A percentile compares a stretch with the other conserved stretches of the same genome.
Conservation (phyloP, 2,888 invertebrate genomes). For the Plusia festucae region DNA sequence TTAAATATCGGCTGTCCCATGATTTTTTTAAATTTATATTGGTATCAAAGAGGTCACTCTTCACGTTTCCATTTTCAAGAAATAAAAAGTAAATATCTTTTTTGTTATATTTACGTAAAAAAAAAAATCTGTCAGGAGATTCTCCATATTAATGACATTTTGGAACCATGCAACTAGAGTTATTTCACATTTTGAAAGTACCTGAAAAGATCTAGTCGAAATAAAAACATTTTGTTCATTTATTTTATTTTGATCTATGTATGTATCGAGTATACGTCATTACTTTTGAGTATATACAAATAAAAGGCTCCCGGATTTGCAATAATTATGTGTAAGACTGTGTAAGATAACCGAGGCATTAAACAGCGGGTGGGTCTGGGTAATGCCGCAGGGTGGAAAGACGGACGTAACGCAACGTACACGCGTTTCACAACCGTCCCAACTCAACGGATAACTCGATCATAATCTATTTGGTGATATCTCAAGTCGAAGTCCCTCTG, state of each 20-base stretch:
- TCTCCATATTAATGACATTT: too few species aligned
- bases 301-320: conserved; percentile 35
- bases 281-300: conserved; percentile 7
- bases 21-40: background rate
- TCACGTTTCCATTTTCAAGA: background rate
- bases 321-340: conserved; percentile 32
- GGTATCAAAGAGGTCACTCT: background rate
- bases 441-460: conserved; percentile 66
- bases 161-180: too few species aligned
- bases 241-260: too few species aligned
- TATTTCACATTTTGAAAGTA: too few species aligned
- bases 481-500: background rate
- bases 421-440: conserved; percentile 61
- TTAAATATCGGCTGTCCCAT: background rate
- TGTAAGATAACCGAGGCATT: conserved; percentile 34
- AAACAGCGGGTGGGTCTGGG: conserved; percentile 34
- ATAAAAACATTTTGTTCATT: too few species aligned
- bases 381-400: conserved; percentile 51
- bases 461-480: conserved; percentile 59
- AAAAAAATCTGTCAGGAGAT: too few species aligned
- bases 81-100: too few species aligned
- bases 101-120: background rate
- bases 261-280: too few species aligned
- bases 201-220: too few species aligned
- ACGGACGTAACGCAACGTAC: conserved; percentile 50